Base-by-base conservation (phyloP, 2,888 invertebrate species). In the Monopis laevigella region DNA sequence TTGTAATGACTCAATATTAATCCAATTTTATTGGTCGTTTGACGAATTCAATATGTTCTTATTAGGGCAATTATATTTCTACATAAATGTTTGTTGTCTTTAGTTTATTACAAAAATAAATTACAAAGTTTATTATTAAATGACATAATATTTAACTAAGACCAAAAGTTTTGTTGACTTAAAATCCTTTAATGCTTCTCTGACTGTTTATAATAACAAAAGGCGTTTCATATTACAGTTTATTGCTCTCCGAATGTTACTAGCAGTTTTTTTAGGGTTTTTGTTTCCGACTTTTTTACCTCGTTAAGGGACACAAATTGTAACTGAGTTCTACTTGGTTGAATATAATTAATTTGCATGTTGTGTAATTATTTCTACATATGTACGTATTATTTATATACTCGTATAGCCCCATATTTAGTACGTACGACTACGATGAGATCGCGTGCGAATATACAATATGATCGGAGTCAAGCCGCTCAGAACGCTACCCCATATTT, bases 401-500 rank as follows among this genome's bases (percentile, higher is more conserved):
- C n/a, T n/a, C n/a, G n/a, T n/a, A n/a, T n/a, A n/a, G n/a, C n/a
- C n/a, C n/a, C n/a, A n/a, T n/a, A n/a, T n/a, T n/a, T n/a, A n/a
- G 29, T 29, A n/a, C 11, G 29, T 47, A 54, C 56, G 57, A 58
- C 59, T 58, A 56, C 51, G 54, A 52, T 54, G 54, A 58, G 59
- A 67, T 78, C 66, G 78, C 80, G 80, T 80, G 80, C 74, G 55
- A 58, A 59, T 62, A 58, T 59, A 61, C 74, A 64, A 65, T 74
- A 72, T 68, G 26, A 11, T 11, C 57, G 63, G 61, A 68, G 65
- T 66, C 67, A 67, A 68, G 62, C 67, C 62, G 67, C 52, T 29
- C 26, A 61, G 59, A 63, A n/a, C 39, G 24, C 69, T 71, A 77
- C 80, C 80, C 80, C 69, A 77, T 80, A 78, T 80, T 80, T 80